Evolutionary conservation across 2,113 vertebrate species (phyloP).

Genomic region (Lophotis ruficrista): DNA sequence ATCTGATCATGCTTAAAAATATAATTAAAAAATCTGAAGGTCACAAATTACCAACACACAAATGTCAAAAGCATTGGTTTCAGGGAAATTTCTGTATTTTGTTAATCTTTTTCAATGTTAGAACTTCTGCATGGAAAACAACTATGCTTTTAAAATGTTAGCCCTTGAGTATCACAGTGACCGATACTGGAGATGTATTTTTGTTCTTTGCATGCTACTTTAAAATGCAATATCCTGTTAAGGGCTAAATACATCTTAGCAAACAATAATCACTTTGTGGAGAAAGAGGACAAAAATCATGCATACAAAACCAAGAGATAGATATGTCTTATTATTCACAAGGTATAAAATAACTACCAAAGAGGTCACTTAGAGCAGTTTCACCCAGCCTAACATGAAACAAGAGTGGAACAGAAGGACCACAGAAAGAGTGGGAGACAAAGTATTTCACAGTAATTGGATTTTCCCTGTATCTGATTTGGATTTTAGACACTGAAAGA

Average conservation of each 20-base stretch:
- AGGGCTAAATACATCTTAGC: not conserved
- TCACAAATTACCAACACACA: not conserved
- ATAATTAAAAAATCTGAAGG: not conserved
- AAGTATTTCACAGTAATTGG: conserved; percentile 31
- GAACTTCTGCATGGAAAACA: not conserved
- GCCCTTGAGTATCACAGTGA: not conserved
- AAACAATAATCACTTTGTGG: not conserved
- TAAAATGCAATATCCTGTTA: not conserved
- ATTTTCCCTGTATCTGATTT: not conserved
- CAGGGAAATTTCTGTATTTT: not conserved
- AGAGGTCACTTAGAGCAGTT: not conserved
- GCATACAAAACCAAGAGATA: not conserved
- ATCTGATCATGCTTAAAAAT: not conserved
- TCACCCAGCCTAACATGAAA: conserved; percentile 17
- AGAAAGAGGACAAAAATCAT: not conserved
- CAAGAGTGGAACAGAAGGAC: conserved; percentile 4
- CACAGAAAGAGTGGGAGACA: not conserved
- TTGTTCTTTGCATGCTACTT: not conserved
- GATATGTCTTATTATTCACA: not conserved
- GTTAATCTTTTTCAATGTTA: not conserved
- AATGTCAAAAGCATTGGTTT: not conserved
- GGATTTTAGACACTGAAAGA: conserved; percentile 20
- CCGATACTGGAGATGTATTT: not conserved
- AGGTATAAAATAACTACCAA: not conserved
- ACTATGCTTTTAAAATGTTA: not conserved